phyloP scores from a whole-genome alignment of 2,797 vertebrate genomes.

The Chanos chanos region DNA sequence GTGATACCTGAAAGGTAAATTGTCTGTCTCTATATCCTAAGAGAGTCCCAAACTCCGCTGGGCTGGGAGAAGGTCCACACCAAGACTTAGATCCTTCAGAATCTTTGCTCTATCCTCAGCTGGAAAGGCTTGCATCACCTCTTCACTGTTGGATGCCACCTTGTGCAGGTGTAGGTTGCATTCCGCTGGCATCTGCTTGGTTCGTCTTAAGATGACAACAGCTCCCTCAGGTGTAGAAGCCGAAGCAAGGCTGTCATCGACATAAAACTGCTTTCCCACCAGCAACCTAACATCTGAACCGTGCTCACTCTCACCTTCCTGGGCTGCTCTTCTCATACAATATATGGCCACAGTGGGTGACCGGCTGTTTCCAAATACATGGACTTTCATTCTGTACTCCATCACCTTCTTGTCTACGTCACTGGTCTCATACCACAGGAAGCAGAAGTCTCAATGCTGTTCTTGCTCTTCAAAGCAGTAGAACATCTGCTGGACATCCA shows the following conservation, averaged over 20 bases:
- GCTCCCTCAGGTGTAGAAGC: not conserved
- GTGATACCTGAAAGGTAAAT: not conserved
- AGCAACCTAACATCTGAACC: not conserved
- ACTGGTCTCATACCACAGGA: constrained; percentile 2
- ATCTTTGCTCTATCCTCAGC: not conserved
- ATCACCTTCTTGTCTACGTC: not conserved
- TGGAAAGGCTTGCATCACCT: constrained; percentile 1
- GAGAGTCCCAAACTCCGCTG: not conserved
- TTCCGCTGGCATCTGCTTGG: not conserved
- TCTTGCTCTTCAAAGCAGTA: not conserved
- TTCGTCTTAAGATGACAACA: not conserved
- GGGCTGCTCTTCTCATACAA: not conserved
- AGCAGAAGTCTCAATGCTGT: not conserved
- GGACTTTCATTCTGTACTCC: not conserved
- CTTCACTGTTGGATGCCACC: not conserved
- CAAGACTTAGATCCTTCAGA: not conserved
- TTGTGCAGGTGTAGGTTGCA: not conserved
- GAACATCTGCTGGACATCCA: constrained; percentile 24
- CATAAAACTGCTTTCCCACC: not conserved
- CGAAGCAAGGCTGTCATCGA: not conserved
- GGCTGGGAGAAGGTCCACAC: not conserved
- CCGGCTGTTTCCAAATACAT: not conserved
- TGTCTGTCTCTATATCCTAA: not conserved
- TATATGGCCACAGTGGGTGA: not conserved
- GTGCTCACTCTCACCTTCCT: not conserved